Conservation (phyloP, 1,140 invertebrate genomes). For the Oppia nitens region DNA sequence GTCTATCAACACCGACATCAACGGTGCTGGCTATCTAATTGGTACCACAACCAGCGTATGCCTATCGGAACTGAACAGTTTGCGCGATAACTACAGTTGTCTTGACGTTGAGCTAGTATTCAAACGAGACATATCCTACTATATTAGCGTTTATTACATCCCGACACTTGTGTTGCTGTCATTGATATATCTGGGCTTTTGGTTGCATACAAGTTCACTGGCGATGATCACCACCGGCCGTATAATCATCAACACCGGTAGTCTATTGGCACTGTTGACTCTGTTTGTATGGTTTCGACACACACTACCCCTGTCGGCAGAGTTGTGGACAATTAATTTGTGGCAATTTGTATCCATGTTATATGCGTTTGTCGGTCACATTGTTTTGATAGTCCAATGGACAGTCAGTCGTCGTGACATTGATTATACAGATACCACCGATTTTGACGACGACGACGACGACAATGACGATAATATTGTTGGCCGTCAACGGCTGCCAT, state of each 20-base stretch:
- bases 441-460: too few relatives aligned
- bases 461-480: not conserved
- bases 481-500: not conserved
- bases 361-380: slow-evolving; percentile 78
- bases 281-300: slow-evolving; percentile 19
- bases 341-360: slow-evolving; percentile 95
- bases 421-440: too few relatives aligned
- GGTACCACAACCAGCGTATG: slow-evolving; percentile 71
- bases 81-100: slow-evolving; percentile 78
- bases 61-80: slow-evolving; percentile 49
- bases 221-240: slow-evolving; percentile 77
- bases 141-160: slow-evolving; percentile 88
- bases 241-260: slow-evolving; percentile 43
- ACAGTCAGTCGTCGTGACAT: too few relatives aligned
- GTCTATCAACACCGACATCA: slow-evolving; percentile 47
- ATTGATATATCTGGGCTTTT: slow-evolving; percentile 83
- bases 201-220: slow-evolving; percentile 88
- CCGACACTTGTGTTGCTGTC: slow-evolving; percentile 86
- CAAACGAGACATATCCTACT: slow-evolving; percentile 80
- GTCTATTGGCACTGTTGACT: not conserved
- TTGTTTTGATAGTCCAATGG: slow-evolving; percentile 53
- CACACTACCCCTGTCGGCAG: slow-evolving; percentile 75
- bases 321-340: slow-evolving; percentile 87
- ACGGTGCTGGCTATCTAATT: slow-evolving; percentile 67
- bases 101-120: slow-evolving; percentile 75